Percentiles rank a stretch among this genome's conserved stretches.
Conservation (phyloP, 2,888 invertebrate genomes). For the Oscheius onirici region DNA sequence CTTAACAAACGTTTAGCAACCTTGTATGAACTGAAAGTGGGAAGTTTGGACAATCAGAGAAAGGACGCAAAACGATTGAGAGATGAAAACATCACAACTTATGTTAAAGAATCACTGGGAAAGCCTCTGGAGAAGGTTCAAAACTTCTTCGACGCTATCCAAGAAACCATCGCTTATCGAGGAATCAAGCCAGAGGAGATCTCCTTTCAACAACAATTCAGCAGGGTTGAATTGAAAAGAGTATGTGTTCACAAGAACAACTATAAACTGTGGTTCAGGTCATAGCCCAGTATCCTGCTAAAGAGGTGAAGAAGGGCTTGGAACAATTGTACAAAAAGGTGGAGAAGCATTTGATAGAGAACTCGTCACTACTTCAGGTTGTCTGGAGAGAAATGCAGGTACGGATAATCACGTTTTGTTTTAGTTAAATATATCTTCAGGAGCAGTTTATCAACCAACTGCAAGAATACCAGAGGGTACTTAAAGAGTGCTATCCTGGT, state of each 20-base stretch:
- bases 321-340: conserved; percentile 76
- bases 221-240: conserved; percentile 93
- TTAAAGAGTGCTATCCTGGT: conserved; percentile 64
- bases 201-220: conserved; percentile 95
- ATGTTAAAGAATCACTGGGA: conserved; percentile 94
- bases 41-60: conserved; percentile 85
- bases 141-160: conserved; percentile 96
- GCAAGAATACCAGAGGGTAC: conserved; percentile 86
- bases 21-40: conserved; percentile 87
- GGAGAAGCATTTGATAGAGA: conserved; percentile 88
- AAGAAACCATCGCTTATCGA: conserved; percentile 82
- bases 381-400: conserved; percentile 98
- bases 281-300: conserved; percentile 90
- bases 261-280: conserved; percentile 74
- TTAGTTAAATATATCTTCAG: conserved; percentile 55
- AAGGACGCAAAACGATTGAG: conserved; percentile 91
- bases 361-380: conserved; percentile 78
- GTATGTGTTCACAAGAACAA: conserved; percentile 74
- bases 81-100: conserved; percentile 86
- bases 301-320: conserved; percentile 76
- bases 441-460: conserved; percentile 97
- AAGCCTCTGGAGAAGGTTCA: conserved; percentile 89
- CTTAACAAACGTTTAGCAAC: conserved; percentile 45
- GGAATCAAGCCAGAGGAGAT: conserved; percentile 97
- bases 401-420: neutral